Evolutionary conservation across 1,140 invertebrate genomes (phyloP).

Genomic region (Scylla paramamosain): DNA sequence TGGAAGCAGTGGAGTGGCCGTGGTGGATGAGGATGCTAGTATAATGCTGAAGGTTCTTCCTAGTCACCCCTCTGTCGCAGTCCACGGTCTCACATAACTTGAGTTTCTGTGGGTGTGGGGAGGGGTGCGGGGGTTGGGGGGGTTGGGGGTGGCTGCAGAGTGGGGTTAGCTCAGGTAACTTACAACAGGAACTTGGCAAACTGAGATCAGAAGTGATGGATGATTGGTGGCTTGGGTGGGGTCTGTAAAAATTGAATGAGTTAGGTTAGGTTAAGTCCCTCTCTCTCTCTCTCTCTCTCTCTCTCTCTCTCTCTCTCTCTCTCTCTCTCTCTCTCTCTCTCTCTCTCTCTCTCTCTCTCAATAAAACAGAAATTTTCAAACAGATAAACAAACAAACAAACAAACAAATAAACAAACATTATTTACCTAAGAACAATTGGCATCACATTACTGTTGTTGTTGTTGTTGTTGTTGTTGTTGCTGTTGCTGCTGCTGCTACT

Average conservation of each 20-base stretch:
- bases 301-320: too few relatives aligned
- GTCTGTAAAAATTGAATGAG: constrained; percentile 47
- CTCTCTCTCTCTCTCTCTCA: too few relatives aligned
- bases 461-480: too few relatives aligned
- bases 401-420: too few relatives aligned
- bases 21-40: constrained; percentile 77
- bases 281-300: too few relatives aligned
- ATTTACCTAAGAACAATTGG: background rate
- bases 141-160: constrained; percentile 63
- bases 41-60: constrained; percentile 73
- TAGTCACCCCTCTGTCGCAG: constrained; percentile 35
- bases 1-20: constrained; percentile 41
- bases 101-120: constrained; percentile 59
- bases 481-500: too few relatives aligned
- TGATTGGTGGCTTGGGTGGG: constrained; percentile 76
- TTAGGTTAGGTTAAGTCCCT: too few relatives aligned
- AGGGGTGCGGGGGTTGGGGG: constrained; percentile 50
- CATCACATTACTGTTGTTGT: background rate
- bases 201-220: constrained; percentile 77
- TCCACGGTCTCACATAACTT: constrained; percentile 49
- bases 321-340: too few relatives aligned
- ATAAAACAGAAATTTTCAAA: too few relatives aligned
- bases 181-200: constrained; percentile 76
- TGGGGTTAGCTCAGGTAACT: constrained; percentile 72
- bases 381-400: background rate